phyloP scores from a whole-genome alignment of 2,888 invertebrate species.

The Troilus luridus region DNA sequence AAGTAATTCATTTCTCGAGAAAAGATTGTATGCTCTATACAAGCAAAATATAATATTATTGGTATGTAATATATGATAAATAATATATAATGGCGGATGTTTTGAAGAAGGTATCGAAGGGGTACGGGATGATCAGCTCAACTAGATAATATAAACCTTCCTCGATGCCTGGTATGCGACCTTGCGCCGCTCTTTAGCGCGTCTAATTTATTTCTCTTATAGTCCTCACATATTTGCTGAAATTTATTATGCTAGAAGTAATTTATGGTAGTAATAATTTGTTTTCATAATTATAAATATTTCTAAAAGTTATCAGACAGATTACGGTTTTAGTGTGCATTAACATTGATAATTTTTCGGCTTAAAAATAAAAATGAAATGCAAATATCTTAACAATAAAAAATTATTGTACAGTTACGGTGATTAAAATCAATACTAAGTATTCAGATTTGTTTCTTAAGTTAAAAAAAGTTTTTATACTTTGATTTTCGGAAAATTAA shows the following conservation, averaged over 20 bases:
- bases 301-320: not conserved
- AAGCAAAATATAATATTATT: too few species aligned
- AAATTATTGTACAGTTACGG: too few species aligned
- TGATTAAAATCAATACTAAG: too few species aligned
- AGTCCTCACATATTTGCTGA: not conserved
- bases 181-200: not conserved
- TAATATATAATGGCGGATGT: not conserved
- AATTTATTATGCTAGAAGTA: not conserved
- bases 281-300: not conserved
- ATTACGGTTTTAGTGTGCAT: not conserved
- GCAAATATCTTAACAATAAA: too few species aligned
- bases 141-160: conserved; percentile 27
- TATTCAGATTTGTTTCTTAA: too few species aligned
- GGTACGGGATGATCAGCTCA: conserved; percentile 14
- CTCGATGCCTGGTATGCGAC: conserved; percentile 15
- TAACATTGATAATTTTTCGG: too few species aligned
- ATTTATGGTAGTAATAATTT: not conserved
- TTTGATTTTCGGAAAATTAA: too few species aligned
- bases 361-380: too few species aligned
- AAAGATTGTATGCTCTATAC: too few species aligned
- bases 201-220: not conserved
- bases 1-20: too few species aligned
- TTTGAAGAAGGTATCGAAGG: conserved; percentile 11
- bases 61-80: not conserved
- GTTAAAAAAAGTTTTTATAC: too few species aligned